Conservation (phyloP, 2,888 invertebrate genomes). For the Chaitophorus viminalis region DNA sequence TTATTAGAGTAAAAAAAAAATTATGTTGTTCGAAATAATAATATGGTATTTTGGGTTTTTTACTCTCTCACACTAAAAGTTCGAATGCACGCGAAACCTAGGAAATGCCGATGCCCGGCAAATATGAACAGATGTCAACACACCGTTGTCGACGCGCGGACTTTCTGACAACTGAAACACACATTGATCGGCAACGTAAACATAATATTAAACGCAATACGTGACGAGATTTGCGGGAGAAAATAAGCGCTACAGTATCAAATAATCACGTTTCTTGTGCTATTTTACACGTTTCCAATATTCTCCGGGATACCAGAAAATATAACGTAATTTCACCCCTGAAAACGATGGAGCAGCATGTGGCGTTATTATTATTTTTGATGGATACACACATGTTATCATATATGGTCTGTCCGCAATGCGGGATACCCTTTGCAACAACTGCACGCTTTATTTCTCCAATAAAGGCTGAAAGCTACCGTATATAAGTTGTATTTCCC, state of each 20-base stretch:
- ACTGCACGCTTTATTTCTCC: constrained; percentile 59
- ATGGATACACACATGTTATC: constrained; percentile 54
- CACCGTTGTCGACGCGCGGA: neutral
- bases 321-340: constrained; percentile 30
- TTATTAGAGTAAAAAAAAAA: too few species aligned
- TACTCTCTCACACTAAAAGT: neutral
- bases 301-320: neutral
- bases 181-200: constrained; percentile 28
- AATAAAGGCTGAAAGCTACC: constrained; percentile 50
- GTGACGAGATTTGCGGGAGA: constrained; percentile 43
- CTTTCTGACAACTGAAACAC: constrained; percentile 39
- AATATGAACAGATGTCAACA: constrained; percentile 16
- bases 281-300: constrained; percentile 60
- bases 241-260: constrained; percentile 13
- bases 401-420: constrained; percentile 59
- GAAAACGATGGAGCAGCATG: constrained; percentile 33
- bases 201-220: constrained; percentile 42
- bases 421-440: constrained; percentile 61
- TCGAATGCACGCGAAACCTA: neutral
- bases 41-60: neutral
- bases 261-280: constrained; percentile 36
- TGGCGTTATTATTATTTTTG: constrained; percentile 58
- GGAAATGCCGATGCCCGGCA: neutral
- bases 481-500: constrained; percentile 52
- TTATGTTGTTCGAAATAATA: too few species aligned